phyloP scores from a whole-genome alignment of 1,140 invertebrate species.

The Zaprionus ornatus region DNA sequence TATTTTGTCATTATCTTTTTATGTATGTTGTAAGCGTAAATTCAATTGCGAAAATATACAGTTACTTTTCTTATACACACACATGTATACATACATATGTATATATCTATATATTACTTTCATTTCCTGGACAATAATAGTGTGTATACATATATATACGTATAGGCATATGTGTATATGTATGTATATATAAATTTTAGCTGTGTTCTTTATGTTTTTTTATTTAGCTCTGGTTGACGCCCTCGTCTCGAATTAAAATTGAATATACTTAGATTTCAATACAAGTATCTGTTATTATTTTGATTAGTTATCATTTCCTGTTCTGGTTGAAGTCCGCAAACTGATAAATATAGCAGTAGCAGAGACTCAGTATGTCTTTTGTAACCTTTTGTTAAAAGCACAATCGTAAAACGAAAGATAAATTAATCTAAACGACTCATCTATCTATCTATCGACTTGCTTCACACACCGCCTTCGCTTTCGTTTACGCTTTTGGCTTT shows the following conservation, averaged over 20 bases:
- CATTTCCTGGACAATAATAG: slow-evolving; percentile 68
- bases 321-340: slow-evolving; percentile 17
- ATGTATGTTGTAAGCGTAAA: slow-evolving; percentile 74
- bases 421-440: slow-evolving; percentile 1
- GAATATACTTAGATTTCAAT: slow-evolving; percentile 54
- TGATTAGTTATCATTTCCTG: slow-evolving; percentile 66
- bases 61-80: slow-evolving; percentile 62
- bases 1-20: slow-evolving; percentile 56
- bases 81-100: slow-evolving; percentile 48
- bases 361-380: background rate
- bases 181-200: slow-evolving; percentile 33
- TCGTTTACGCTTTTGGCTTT: background rate
- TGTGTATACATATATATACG: slow-evolving; percentile 26
- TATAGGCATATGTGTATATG: slow-evolving; percentile 37
- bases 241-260: slow-evolving; percentile 40
- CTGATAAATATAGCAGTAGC: slow-evolving; percentile 7
- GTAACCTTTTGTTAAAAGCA: background rate
- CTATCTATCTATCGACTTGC: slow-evolving; percentile 25
- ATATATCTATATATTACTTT: slow-evolving; percentile 46
- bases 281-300: slow-evolving; percentile 62
- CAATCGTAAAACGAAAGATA: slow-evolving; percentile 5
- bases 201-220: slow-evolving; percentile 12
- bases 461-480: slow-evolving; percentile 33
- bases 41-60: slow-evolving; percentile 81
- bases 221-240: slow-evolving; percentile 26